Conservation (phyloP, 2,888 invertebrate species). For the Pterostichus madidus region DNA sequence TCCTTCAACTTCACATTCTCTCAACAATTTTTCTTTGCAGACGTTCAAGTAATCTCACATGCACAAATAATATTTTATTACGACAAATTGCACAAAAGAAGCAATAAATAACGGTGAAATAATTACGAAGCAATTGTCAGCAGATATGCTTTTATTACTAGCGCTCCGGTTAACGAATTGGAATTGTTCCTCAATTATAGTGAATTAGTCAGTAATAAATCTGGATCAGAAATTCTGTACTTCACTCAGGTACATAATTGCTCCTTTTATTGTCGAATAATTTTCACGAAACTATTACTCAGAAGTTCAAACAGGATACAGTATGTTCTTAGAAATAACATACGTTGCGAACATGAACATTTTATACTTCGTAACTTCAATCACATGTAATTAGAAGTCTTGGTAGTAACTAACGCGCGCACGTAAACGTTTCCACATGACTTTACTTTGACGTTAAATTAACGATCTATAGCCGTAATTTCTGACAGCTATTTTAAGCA, state of each 20-base stretch:
- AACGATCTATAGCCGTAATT: constrained; percentile 42
- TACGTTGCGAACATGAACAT: constrained; percentile 27
- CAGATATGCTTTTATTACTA: too few species aligned
- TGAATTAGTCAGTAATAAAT: constrained; percentile 44
- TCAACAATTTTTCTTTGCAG: not conserved
- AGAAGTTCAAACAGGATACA: constrained; percentile 26
- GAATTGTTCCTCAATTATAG: constrained; percentile 28
- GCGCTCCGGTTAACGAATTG: constrained; percentile 16
- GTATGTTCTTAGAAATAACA: constrained; percentile 42
- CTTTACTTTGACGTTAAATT: constrained; percentile 38
- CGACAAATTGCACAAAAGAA: not conserved
- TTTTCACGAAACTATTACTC: constrained; percentile 34
- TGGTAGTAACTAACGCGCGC: constrained; percentile 12
- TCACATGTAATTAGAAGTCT: constrained; percentile 35
- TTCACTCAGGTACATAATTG: constrained; percentile 20
- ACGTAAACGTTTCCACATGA: constrained; percentile 32
- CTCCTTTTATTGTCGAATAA: constrained; percentile 51
- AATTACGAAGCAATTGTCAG: constrained; percentile 11
- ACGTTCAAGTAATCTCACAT: not conserved
- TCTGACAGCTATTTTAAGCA: constrained; percentile 44
- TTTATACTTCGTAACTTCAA: constrained; percentile 30
- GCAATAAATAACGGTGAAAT: not conserved
- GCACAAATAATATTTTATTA: constrained; percentile 2
- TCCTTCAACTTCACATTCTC: not conserved
- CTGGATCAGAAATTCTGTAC: constrained; percentile 29